Base-by-base conservation (phyloP, 2,113 vertebrate species). In the Rhombomys opimus region DNA sequence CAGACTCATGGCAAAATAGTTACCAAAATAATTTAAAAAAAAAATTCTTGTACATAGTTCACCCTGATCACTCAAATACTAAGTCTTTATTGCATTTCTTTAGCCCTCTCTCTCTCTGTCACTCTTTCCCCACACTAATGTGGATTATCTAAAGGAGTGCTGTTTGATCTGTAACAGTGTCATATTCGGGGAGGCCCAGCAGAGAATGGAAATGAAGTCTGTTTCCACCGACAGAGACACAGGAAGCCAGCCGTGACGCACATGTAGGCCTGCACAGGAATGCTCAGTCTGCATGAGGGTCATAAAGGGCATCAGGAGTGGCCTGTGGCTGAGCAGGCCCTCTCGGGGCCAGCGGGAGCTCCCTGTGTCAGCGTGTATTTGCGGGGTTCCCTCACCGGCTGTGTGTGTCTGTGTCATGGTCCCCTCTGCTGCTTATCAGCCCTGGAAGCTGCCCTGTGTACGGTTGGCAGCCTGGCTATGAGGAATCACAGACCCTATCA, bases 121-220 rank as follows among this genome's bases (percentile, higher is more conserved):
- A 2, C 14, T 17, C 14, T 61, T 41, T 10, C 23, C 4, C 38
- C 4, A 46, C 2, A 65, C 38, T 32, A 13, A 41, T 0, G 0
- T 7, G 50, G 84, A 18, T 15, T 14, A 17, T 23, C 8, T 22
- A 35, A 22, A 46, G 0, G 38, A 67, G 63, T 50, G 27, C 41
- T 86, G 1, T 63, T 46, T 20, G 38, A 20, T 67, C 63, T 35
- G 9, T 86, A 35, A 65, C n/a, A 3, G 27, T 65, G 27, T 38
- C 23, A 22, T n/a, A 14, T 50, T 9, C 46, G 50, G 27, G 46
- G 23, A 52, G 63, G 70, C 14, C 65, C 85, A 52, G 30, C 13
- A 46, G 70, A 23, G 85, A 35, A 35, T 13, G 41, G 25, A 46
- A 14, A 35, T 13, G 27, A 54, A 50, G 30, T 32, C 63, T 35